Percentiles rank a stretch among this genome's conserved stretches.
Conservation (phyloP, 2,888 invertebrate species). For the Cabera pusaria region DNA sequence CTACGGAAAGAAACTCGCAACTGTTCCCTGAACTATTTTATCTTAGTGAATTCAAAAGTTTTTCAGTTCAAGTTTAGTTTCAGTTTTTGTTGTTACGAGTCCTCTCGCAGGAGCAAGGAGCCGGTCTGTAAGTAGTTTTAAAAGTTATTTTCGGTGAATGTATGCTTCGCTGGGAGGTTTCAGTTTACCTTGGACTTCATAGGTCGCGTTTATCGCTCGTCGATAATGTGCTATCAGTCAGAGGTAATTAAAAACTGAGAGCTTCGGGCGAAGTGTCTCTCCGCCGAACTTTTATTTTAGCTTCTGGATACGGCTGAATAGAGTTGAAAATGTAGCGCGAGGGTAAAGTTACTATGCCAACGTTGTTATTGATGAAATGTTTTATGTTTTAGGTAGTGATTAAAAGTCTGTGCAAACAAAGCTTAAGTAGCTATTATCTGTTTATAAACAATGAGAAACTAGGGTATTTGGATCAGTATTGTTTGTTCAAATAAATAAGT, state of each 20-base stretch:
- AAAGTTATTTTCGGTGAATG: constrained; percentile 3
- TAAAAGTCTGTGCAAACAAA: no score
- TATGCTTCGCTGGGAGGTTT: constrained; percentile 1
- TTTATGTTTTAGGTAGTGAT: background rate
- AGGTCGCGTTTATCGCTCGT: constrained; percentile 8
- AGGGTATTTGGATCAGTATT: no score
- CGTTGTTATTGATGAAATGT: constrained; percentile 9
- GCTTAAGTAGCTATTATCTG: no score
- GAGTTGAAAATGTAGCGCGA: constrained; percentile 4
- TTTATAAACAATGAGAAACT: no score
- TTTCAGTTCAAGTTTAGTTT: constrained; percentile 11
- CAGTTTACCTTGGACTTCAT: constrained; percentile 7
- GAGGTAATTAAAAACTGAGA: constrained; percentile 27
- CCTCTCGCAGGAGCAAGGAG: background rate
- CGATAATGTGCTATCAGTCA: constrained; percentile 21
- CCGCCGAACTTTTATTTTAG: constrained; percentile 2
- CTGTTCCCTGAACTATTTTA: constrained; percentile 1
- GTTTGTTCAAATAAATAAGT: no score
- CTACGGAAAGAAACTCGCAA: constrained; percentile 9
- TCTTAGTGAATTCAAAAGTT: constrained; percentile 11
- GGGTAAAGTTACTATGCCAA: constrained; percentile 10
- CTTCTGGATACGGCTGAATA: constrained; percentile 1
- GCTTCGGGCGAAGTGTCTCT: constrained; percentile 2
- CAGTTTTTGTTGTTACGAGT: constrained; percentile 5
- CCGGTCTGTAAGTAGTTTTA: constrained; percentile 9